Conservation (phyloP, 92 coral and sea anemone species). For the Hydrozoanthus gracilis region DNA sequence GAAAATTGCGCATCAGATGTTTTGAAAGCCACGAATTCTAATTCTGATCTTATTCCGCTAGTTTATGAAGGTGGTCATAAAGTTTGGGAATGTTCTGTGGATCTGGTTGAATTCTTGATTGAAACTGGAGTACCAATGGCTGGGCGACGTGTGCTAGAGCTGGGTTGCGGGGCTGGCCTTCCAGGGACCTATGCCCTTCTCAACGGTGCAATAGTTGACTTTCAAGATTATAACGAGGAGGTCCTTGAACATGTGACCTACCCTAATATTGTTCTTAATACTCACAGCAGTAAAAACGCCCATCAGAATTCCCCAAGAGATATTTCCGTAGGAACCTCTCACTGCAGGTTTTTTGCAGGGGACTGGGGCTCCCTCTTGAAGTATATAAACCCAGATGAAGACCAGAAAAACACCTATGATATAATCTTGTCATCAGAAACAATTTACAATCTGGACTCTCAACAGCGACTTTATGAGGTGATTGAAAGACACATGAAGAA, state of each 20-base stretch:
- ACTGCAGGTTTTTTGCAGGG: conserved; percentile 84
- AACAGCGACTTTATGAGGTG: conserved; percentile 68
- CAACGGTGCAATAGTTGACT: conserved; percentile 85
- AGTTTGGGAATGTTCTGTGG: conserved; percentile 94
- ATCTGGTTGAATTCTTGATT: conserved; percentile 76
- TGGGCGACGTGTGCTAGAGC: conserved; percentile 81
- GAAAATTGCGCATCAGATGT: conserved; percentile 27
- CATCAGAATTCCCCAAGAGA: background rate
- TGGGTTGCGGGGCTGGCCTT: conserved; percentile 94
- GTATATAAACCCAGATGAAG: conserved; percentile 64
- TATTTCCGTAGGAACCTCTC: background rate
- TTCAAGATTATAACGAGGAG: conserved; percentile 95
- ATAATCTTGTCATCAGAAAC: conserved; percentile 94
- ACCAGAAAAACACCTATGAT: conserved; percentile 65
- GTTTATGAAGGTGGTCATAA: conserved; percentile 96
- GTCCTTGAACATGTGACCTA: conserved; percentile 84
- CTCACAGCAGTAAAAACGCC: conserved; percentile 1
- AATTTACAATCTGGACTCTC: conserved; percentile 77
- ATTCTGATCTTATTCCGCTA: conserved; percentile 82
- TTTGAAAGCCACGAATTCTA: conserved; percentile 63
- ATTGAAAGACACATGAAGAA: conserved; percentile 70
- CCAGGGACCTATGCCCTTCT: conserved; percentile 86
- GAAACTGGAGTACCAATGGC: conserved; percentile 60
- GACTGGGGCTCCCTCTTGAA: conserved; percentile 80
- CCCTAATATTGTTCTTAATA: conserved; percentile 82